Conservation (phyloP, 2,113 vertebrate species). For the Aleadryas rufinucha region DNA sequence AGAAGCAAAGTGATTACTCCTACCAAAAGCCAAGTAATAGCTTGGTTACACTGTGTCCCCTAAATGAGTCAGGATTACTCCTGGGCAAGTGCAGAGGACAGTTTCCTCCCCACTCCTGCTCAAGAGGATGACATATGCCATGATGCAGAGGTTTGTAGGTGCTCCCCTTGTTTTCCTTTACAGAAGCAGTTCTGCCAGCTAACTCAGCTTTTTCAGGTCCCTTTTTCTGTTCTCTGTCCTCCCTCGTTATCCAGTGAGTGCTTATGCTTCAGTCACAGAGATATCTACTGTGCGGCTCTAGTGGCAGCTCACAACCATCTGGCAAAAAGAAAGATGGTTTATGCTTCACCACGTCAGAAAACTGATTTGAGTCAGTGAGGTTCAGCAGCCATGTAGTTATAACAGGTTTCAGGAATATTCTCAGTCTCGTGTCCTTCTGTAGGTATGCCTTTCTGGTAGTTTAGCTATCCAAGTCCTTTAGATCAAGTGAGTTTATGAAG, state of each 20-base stretch:
- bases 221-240: not conserved
- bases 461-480: not conserved
- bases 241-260: not conserved
- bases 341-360: not conserved
- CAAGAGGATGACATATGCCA: not conserved
- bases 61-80: not conserved
- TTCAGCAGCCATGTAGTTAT: not conserved
- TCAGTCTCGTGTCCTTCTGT: not conserved
- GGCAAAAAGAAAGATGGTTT: not conserved
- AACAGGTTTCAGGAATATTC: not conserved
- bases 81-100: not conserved
- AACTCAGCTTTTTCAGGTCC: not conserved
- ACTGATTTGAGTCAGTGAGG: not conserved
- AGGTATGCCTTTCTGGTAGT: not conserved
- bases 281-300: not conserved
- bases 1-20: not conserved
- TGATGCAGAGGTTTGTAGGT: not conserved
- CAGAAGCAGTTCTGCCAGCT: not conserved
- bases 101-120: not conserved
- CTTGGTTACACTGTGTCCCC: not conserved
- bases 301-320: not conserved
- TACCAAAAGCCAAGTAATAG: not conserved
- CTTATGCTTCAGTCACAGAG: not conserved
- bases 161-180: not conserved
- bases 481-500: not conserved